Base-by-base conservation (phyloP, 2,888 invertebrate species). In the Rotaria socialis region DNA sequence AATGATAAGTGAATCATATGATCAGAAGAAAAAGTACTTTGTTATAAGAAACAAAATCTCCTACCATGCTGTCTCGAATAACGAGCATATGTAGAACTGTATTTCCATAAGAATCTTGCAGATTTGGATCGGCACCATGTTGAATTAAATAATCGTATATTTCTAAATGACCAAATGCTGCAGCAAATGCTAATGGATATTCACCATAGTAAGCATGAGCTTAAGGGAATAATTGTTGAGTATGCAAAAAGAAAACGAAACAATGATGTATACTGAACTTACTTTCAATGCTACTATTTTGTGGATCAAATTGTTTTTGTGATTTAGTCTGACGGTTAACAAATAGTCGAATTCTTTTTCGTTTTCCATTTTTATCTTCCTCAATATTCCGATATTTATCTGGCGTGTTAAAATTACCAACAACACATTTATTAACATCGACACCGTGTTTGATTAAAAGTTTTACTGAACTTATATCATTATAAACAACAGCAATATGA, bases 71-170 rank as follows among this genome's bases (percentile, higher is more conserved):
- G 92, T 98, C 96, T 90, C 96, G 95, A 87, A 99, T 97, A 67
- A 99, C 98, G 60, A 98, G 96, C 96, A 99, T 97, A 90, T 99
- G 99, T n/a, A 99, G 93, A 88, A 97, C 96, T 94, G 96, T 97
- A 91, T 99, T 99, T 22, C 99, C 99, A 90, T 96, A 97, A 0
- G 95, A 94, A 91, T 99, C 98, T 90, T 96, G 95, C n/a, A 94
- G 93, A 91, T 99, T 96, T 0, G 98, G 98, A 92, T 98, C 94
- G 0, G 97, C 96, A 2, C 95, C 96, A 84, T 94, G 94, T 89
- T 96, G 96, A 86, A 97, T 92, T 3, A 99, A 93, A 87, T 96
- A 93, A 92, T 99, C 98, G 91, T 99, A 99, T 19, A 97, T 96
- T 85, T 96, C 96, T 91, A 97, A 96, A 90, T 97, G 96, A 87